These are phyloP conservation scores for Asbolus verrucosus DNA, from an alignment of 1,140 invertebrate genomes.

Conservation along the genomic window DNA sequence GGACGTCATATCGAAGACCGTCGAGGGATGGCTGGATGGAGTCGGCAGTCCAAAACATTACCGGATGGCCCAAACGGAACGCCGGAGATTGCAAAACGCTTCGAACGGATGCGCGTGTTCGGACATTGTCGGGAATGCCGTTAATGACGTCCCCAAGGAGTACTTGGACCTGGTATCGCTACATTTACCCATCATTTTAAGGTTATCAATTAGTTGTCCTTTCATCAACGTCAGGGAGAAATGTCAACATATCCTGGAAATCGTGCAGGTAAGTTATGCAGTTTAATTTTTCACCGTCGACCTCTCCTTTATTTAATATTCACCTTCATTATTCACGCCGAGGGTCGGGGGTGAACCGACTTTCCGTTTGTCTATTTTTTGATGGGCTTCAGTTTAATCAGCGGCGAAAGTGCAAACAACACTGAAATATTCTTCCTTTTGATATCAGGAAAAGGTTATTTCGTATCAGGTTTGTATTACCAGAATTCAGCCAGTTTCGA, in stretches of 20 bases:
- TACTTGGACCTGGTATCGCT: constrained; percentile 69
- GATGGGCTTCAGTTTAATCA: constrained; percentile 6
- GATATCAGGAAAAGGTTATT: too few species aligned
- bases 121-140: constrained; percentile 63
- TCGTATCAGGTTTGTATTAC: too few species aligned
- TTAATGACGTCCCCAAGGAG: constrained; percentile 67
- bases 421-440: too few species aligned
- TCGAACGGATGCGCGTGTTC: constrained; percentile 54
- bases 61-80: constrained; percentile 42
- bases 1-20: constrained; percentile 68
- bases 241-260: constrained; percentile 70
- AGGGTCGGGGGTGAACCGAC: too few species aligned
- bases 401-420: too few species aligned
- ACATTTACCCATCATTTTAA: constrained; percentile 70
- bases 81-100: constrained; percentile 43
- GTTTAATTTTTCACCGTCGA: constrained; percentile 39
- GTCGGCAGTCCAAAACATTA: constrained; percentile 67
- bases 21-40: constrained; percentile 71
- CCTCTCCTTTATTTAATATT: constrained; percentile 10
- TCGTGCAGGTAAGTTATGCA: constrained; percentile 70
- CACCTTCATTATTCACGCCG: constrained; percentile 27
- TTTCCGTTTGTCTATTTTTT: constrained; percentile 1
- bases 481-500: too few species aligned
- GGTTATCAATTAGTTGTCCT: constrained; percentile 71
- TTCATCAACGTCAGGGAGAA: constrained; percentile 71